A percentile compares a stretch with the other conserved stretches of the same genome.
These are phyloP conservation scores for Pollenia amentaria DNA, from an alignment of 2,888 invertebrate genomes.

Conservation along the genomic window DNA sequence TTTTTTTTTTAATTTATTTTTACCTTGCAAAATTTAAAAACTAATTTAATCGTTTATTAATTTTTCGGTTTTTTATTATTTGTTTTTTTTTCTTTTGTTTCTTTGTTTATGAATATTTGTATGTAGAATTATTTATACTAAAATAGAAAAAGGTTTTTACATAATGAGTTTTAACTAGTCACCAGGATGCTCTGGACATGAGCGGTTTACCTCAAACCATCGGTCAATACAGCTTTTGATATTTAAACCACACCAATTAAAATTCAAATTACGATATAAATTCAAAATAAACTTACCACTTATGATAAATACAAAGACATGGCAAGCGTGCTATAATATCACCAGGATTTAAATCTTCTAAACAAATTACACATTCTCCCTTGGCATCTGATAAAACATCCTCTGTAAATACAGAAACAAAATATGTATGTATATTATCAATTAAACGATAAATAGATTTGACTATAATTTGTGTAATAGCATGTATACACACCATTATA, in stretches of 20 bases:
- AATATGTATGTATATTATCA: neutral
- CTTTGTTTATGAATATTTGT: constrained; percentile 48
- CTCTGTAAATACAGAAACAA: constrained; percentile 88
- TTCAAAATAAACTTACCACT: constrained; percentile 88
- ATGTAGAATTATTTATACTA: constrained; percentile 71
- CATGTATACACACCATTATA: constrained; percentile 92
- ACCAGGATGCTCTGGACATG: constrained; percentile 99
- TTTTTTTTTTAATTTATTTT: constrained; percentile 46
- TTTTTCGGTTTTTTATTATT: constrained; percentile 63
- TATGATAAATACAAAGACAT: constrained; percentile 99
- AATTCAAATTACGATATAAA: neutral
- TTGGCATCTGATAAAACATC: constrained; percentile 98
- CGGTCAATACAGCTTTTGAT: constrained; percentile 96
- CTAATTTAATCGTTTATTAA: constrained; percentile 72
- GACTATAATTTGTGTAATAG: neutral
- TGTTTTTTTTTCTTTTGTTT: constrained; percentile 59
- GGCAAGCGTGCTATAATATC: constrained; percentile 99
- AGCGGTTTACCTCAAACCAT: constrained; percentile 99
- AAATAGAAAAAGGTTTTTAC: constrained; percentile 75
- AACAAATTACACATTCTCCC: constrained; percentile 99
- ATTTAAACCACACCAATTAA: neutral
- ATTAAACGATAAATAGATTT: neutral
- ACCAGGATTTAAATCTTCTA: constrained; percentile 97
- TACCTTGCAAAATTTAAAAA: constrained; percentile 65
- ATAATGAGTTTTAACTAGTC: constrained; percentile 88